phyloP scores from a whole-genome alignment of 1,140 invertebrate genomes.

The Anoplolepis gracilipes region DNA sequence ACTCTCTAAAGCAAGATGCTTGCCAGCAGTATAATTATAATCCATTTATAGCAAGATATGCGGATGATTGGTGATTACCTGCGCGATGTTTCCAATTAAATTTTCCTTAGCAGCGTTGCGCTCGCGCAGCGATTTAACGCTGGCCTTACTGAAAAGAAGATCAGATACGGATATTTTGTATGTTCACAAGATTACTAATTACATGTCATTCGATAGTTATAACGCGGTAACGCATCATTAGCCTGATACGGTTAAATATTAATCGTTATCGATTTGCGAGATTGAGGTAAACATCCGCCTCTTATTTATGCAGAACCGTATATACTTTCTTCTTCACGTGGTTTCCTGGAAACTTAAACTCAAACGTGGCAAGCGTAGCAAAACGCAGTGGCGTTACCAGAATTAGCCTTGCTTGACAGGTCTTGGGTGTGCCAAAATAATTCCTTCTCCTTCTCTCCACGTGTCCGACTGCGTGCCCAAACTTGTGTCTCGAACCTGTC shows the following conservation, averaged over 20 bases:
- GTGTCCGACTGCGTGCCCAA: neutral
- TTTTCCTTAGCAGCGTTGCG: neutral
- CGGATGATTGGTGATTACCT: constrained; percentile 29
- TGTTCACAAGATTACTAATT: neutral
- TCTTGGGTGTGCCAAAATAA: constrained; percentile 17
- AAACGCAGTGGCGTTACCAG: constrained; percentile 2
- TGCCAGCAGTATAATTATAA: constrained; percentile 38
- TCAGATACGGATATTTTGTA: neutral
- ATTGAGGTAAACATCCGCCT: neutral
- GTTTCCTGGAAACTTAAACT: constrained; percentile 9
- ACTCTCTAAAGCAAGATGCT: constrained; percentile 22
- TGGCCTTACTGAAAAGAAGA: neutral
- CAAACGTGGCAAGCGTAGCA: neutral
- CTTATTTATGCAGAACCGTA: neutral
- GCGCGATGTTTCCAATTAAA: constrained; percentile 41
- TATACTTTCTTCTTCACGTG: neutral
- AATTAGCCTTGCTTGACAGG: constrained; percentile 40
- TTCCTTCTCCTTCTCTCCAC: constrained; percentile 4
- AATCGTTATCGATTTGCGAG: neutral
- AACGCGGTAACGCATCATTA: neutral
- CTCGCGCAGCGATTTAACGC: constrained; percentile 21
- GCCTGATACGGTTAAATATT: constrained; percentile 1
- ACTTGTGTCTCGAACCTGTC: neutral
- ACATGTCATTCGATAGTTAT: neutral
- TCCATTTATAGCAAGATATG: constrained; percentile 32